Percentiles rank a stretch among this genome's conserved stretches.
These are phyloP conservation scores for Myotis davidii DNA, from an alignment of 2,113 vertebrate species.

Conservation along the genomic window DNA sequence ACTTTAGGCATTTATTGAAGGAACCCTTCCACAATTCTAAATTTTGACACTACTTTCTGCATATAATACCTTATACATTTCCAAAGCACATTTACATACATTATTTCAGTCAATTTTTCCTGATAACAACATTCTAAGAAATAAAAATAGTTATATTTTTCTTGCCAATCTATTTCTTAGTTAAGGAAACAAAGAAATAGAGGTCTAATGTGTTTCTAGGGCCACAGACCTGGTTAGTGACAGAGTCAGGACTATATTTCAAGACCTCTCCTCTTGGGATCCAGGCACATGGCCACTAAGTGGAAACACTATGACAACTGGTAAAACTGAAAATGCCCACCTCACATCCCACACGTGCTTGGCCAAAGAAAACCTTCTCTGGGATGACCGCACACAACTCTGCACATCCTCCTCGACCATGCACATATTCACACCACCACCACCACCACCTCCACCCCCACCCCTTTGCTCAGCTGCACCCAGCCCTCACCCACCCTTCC, in stretches of 20 bases:
- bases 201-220: background rate
- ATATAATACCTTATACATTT: background rate
- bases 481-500: background rate
- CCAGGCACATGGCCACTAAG: accelerated
- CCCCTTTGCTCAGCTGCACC: no score
- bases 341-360: background rate
- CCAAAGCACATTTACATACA: background rate
- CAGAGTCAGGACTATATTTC: background rate
- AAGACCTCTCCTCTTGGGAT: background rate
- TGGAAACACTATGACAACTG: background rate
- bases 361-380: background rate
- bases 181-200: background rate
- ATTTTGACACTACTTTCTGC: conserved; percentile 2
- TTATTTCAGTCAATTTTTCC: conserved; percentile 1
- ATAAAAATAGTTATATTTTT: background rate
- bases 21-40: conserved; percentile 17
- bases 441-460: no score
- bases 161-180: background rate
- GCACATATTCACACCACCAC: accelerated
- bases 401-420: background rate
- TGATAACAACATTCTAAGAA: background rate
- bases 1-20: background rate
- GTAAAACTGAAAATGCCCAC: background rate
- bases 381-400: background rate
- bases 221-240: background rate